These are phyloP conservation scores for Lepidurus apus DNA, from an alignment of 1,140 invertebrate species.

Conservation along the genomic window DNA sequence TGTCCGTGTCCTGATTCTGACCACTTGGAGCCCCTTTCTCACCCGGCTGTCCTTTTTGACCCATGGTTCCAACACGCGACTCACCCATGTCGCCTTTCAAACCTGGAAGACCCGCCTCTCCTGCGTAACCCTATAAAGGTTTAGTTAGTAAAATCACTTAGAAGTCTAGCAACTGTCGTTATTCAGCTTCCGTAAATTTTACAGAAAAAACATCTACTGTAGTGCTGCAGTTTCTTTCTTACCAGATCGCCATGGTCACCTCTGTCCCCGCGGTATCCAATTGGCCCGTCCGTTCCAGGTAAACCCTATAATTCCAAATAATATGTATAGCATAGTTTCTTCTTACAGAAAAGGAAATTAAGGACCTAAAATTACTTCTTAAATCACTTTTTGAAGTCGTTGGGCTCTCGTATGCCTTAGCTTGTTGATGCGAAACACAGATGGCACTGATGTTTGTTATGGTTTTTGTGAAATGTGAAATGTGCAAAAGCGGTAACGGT, in stretches of 20 bases:
- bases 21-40: conserved; percentile 35
- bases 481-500: no score
- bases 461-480: no score
- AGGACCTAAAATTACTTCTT: no score
- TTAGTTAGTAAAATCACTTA: conserved; percentile 27
- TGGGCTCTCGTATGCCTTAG: no score
- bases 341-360: no score
- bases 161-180: conserved; percentile 28
- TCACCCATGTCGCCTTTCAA: conserved; percentile 46
- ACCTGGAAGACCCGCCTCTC: conserved; percentile 54
- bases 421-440: no score
- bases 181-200: no score
- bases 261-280: conserved; percentile 37
- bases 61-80: conserved; percentile 50
- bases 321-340: no score
- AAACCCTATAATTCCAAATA: conserved; percentile 26
- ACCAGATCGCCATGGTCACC: conserved; percentile 32
- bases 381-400: no score
- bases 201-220: no score
- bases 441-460: no score
- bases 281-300: conserved; percentile 38
- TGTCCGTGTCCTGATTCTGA: conserved; percentile 41
- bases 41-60: conserved; percentile 39
- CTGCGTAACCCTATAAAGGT: conserved; percentile 45
- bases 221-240: not conserved